Evolutionary conservation across 2,888 invertebrate species (phyloP).

Genomic region (Penaeus monodon): DNA sequence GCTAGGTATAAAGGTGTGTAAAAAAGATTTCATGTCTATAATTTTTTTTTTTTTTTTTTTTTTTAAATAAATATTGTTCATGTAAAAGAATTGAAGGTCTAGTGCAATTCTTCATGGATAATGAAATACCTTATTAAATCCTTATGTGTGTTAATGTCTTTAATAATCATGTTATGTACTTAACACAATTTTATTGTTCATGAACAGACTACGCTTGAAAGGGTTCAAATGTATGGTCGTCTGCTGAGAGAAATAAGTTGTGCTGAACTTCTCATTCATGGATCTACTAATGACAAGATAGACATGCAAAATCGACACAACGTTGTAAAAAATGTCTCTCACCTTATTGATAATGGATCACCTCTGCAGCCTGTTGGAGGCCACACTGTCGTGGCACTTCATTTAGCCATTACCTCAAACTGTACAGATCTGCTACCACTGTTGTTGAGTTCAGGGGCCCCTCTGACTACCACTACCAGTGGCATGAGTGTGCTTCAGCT

Average conservation of each 20-base stretch:
- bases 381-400: slow-evolving; percentile 2
- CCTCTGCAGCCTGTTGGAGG: slow-evolving; percentile 23
- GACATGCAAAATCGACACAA: not conserved
- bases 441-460: slow-evolving; percentile 21
- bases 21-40: too few relatives aligned
- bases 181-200: not conserved
- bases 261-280: not conserved
- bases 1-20: not conserved
- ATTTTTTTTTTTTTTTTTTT: too few relatives aligned
- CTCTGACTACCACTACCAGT: slow-evolving; percentile 4
- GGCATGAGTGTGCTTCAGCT: slow-evolving; percentile 14
- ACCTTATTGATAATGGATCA: not conserved
- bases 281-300: not conserved
- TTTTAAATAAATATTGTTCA: too few relatives aligned
- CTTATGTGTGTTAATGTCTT: too few relatives aligned
- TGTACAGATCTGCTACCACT: slow-evolving; percentile 23
- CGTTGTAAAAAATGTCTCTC: not conserved
- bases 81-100: too few relatives aligned
- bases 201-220: not conserved
- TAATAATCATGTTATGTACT: too few relatives aligned
- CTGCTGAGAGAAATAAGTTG: slow-evolving; percentile 1
- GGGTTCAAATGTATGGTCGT: not conserved
- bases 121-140: too few relatives aligned
- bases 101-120: too few relatives aligned
- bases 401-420: slow-evolving; percentile 23